Evolutionary conservation across 2,113 vertebrate genomes (phyloP).

Genomic region (Talpa occidentalis): DNA sequence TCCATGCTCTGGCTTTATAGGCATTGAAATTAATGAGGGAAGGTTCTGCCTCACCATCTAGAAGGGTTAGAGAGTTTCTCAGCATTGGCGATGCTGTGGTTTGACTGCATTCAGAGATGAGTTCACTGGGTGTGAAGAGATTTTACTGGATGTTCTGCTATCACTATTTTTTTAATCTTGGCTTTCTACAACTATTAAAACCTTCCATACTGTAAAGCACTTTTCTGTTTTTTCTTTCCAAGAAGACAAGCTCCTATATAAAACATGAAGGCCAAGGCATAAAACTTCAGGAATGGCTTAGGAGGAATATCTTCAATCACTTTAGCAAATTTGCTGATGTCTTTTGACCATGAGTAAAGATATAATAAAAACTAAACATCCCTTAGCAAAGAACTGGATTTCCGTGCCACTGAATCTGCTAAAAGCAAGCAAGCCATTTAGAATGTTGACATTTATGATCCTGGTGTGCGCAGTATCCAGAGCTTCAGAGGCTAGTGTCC

Average conservation of each 20-base stretch:
- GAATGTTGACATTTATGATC: slow-evolving; percentile 61
- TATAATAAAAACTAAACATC: slow-evolving; percentile 66
- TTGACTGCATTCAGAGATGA: neutral
- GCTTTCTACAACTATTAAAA: neutral
- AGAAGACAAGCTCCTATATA: neutral
- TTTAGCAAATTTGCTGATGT: slow-evolving; percentile 61
- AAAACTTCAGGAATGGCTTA: neutral
- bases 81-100: neutral
- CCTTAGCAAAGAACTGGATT: slow-evolving; percentile 54
- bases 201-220: neutral
- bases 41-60: neutral
- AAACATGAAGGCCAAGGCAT: neutral
- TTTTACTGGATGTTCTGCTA: neutral
- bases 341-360: slow-evolving; percentile 68
- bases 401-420: slow-evolving; percentile 44
- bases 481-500: neutral
- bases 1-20: neutral
- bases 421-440: slow-evolving; percentile 50
- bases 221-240: neutral
- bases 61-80: neutral
- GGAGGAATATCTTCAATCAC: slow-evolving; percentile 42
- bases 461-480: neutral
- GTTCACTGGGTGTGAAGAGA: neutral
- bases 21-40: neutral
- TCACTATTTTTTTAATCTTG: neutral